Percentiles rank a stretch among this genome's conserved stretches.
Conservation (phyloP, 1,140 invertebrate genomes). For the Galleria mellonella region DNA sequence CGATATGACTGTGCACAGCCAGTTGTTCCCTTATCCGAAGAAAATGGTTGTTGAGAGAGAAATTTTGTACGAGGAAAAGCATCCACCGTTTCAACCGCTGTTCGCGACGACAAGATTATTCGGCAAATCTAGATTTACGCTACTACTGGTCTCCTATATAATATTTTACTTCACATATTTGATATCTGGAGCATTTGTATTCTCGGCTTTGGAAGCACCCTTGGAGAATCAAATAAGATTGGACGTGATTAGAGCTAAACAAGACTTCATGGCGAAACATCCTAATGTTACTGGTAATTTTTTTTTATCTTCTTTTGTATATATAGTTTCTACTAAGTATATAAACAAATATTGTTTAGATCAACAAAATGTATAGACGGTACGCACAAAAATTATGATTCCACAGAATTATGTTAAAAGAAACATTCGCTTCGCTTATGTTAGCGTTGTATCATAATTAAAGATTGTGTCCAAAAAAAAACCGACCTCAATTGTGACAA, state of each 20-base stretch:
- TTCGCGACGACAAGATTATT: conserved; percentile 50
- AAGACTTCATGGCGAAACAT: conserved; percentile 75
- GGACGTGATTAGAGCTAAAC: conserved; percentile 72
- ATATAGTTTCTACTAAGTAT: too few relatives aligned
- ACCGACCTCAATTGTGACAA: too few relatives aligned
- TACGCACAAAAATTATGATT: too few relatives aligned
- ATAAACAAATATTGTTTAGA: too few relatives aligned
- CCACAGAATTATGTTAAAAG: too few relatives aligned
- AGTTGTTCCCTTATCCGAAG: conserved; percentile 52
- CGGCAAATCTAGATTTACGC: conserved; percentile 65
- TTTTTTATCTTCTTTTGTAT: too few relatives aligned
- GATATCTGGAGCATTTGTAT: conserved; percentile 83
- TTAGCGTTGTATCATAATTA: too few relatives aligned
- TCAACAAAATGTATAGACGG: too few relatives aligned
- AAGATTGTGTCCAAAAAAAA: too few relatives aligned
- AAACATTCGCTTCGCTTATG: too few relatives aligned
- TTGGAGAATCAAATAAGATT: conserved; percentile 76
- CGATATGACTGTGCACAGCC: conserved; percentile 65
- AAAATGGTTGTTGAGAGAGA: conserved; percentile 56
- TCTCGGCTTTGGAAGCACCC: conserved; percentile 84
- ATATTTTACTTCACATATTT: conserved; percentile 84
- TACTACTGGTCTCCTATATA: conserved; percentile 72
- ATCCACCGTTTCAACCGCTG: conserved; percentile 52
- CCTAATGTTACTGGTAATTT: conserved; percentile 74
- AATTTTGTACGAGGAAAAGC: conserved; percentile 55